Conservation (phyloP, 2,888 invertebrate species). For the Busseola fusca region DNA sequence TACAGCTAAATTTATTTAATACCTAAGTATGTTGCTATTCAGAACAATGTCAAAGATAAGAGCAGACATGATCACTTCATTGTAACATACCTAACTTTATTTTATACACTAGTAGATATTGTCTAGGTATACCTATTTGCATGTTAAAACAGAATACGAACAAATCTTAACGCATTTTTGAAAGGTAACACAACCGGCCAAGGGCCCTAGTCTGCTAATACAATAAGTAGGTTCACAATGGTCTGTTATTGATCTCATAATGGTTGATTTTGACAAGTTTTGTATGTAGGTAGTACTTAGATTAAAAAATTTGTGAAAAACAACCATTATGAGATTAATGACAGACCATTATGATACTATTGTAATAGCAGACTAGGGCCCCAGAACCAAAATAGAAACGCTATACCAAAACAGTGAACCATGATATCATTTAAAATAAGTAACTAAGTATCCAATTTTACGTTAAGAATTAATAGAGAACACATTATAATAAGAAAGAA, state of each 20-base stretch:
- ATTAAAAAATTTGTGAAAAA: too few species aligned
- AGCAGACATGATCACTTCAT: slow-evolving; percentile 21
- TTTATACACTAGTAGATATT: slow-evolving; percentile 11
- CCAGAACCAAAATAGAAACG: too few species aligned
- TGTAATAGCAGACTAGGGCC: too few species aligned
- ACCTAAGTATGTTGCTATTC: slow-evolving; percentile 8
- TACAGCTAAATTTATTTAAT: slow-evolving; percentile 27
- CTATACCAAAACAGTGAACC: slow-evolving; percentile 4
- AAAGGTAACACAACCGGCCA: slow-evolving; percentile 7
- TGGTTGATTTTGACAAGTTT: too few species aligned
- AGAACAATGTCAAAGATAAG: slow-evolving; percentile 39
- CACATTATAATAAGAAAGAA: slow-evolving; percentile 34
- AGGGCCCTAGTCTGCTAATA: too few species aligned
- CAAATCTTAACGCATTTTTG: slow-evolving; percentile 34
- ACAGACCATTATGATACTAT: too few species aligned
- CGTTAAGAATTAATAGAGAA: slow-evolving; percentile 14
- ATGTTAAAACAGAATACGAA: slow-evolving; percentile 25
- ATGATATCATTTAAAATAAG: slow-evolving; percentile 21
- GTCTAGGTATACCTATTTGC: slow-evolving; percentile 19
- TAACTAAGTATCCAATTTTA: slow-evolving; percentile 6
- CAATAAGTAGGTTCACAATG: too few species aligned
- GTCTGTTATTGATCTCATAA: too few species aligned
- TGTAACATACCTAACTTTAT: slow-evolving; percentile 35
- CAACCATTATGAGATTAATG: too few species aligned
- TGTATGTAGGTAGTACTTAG: too few species aligned